phyloP scores from a whole-genome alignment of 2,797 vertebrate genomes.

The Prunella strophiata region DNA sequence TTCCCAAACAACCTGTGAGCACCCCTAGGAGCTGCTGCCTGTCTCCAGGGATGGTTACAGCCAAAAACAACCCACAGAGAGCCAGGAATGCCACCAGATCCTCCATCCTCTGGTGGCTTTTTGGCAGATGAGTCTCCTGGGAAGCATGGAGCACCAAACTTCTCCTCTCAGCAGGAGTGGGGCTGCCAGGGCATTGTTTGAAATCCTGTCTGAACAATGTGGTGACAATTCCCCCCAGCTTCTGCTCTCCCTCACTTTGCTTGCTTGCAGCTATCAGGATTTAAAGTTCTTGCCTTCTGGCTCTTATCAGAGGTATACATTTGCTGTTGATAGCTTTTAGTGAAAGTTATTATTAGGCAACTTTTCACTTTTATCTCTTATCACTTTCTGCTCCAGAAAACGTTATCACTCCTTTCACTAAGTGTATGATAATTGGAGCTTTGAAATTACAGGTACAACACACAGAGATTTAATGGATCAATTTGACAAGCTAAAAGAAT shows the following conservation, averaged over 20 bases:
- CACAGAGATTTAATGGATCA: conserved; percentile 66
- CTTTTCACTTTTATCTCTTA: conserved; percentile 71
- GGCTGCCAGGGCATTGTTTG: fast-evolving
- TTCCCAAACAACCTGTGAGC: not conserved
- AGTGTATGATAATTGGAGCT: conserved; percentile 71
- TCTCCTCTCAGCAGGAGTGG: not conserved
- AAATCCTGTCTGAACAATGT: not conserved
- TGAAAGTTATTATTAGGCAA: conserved; percentile 61
- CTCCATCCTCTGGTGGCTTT: not conserved
- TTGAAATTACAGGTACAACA: conserved; percentile 73
- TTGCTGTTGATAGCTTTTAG: conserved; percentile 59
- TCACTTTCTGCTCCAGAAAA: conserved; percentile 62
- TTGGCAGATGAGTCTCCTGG: not conserved
- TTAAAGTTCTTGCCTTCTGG: conserved; percentile 19
- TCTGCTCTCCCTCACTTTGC: not conserved
- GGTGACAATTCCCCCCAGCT: not conserved
- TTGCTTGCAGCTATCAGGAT: conserved; percentile 3
- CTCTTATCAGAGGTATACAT: conserved; percentile 55
- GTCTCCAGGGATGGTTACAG: not conserved
- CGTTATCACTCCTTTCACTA: conserved; percentile 68
- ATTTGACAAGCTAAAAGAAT: conserved; percentile 68
- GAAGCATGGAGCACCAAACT: fast-evolving
- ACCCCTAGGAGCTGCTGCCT: not conserved
- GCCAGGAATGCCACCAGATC: not conserved
- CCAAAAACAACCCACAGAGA: fast-evolving